phyloP scores from a whole-genome alignment of 2,888 invertebrate species.

The Athrips mouffetella region DNA sequence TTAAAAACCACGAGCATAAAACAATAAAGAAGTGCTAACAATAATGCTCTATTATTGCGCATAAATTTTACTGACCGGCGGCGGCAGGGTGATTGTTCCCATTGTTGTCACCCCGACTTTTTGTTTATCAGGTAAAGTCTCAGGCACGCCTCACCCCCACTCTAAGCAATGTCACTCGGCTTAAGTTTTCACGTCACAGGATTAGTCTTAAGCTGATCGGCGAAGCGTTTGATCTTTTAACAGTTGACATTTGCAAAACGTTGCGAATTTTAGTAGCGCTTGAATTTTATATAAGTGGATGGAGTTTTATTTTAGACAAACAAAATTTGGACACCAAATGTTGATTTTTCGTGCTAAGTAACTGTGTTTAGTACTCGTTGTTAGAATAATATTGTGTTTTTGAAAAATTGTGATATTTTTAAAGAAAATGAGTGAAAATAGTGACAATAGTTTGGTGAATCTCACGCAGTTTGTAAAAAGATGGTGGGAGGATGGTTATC shows the following conservation, averaged over 20 bases:
- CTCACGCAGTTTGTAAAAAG: slow-evolving; percentile 56
- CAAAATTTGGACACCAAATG: too few species aligned
- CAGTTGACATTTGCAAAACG: background rate
- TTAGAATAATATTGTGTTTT: too few species aligned
- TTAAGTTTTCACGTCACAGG: slow-evolving; percentile 45
- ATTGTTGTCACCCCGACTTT: slow-evolving; percentile 29
- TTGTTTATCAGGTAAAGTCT: slow-evolving; percentile 30
- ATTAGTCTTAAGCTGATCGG: slow-evolving; percentile 38
- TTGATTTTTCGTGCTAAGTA: too few species aligned
- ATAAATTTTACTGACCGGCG: background rate
- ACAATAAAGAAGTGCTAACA: slow-evolving; percentile 3
- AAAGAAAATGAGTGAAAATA: slow-evolving; percentile 35
- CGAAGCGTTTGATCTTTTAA: slow-evolving; percentile 30
- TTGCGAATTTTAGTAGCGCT: background rate
- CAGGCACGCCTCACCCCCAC: slow-evolving; percentile 35
- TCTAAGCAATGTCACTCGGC: slow-evolving; percentile 33
- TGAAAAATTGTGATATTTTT: too few species aligned
- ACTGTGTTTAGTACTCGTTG: too few species aligned
- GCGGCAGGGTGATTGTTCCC: slow-evolving; percentile 8
- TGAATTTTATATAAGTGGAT: too few species aligned
- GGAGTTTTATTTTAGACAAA: too few species aligned
- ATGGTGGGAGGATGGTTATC: slow-evolving; percentile 63
- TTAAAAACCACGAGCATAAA: slow-evolving; percentile 13
- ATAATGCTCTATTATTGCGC: background rate
- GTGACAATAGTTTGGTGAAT: slow-evolving; percentile 46